A percentile compares a stretch with the other conserved stretches of the same genome.
phyloP scores from a whole-genome alignment of 1,140 invertebrate genomes.

The Eurosta solidaginis region DNA sequence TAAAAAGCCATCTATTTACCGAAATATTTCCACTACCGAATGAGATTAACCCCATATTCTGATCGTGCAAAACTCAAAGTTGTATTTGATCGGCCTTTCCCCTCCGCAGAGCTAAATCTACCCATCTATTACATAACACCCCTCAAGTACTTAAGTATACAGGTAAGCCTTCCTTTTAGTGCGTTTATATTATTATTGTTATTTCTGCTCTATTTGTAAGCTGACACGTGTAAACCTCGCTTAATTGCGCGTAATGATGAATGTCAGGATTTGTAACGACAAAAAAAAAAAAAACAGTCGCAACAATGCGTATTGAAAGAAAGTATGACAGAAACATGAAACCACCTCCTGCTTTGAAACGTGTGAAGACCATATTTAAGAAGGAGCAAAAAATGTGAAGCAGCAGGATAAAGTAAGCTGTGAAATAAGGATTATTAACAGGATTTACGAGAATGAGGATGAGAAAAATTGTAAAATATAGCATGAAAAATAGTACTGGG shows the following conservation, averaged over 20 bases:
- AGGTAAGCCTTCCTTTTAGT: too few relatives aligned
- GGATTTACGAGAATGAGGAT: background rate
- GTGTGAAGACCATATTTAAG: background rate
- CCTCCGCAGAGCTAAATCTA: too few relatives aligned
- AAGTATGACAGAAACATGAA: conserved; percentile 7
- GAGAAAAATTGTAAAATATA: background rate
- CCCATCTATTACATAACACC: too few relatives aligned
- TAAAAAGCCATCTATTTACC: too few relatives aligned
- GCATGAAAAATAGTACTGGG: background rate
- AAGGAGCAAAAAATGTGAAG: background rate
- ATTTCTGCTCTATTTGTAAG: background rate
- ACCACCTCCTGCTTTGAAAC: background rate
- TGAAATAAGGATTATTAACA: conserved; percentile 11
- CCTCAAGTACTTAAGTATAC: too few relatives aligned
- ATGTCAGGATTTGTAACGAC: conserved; percentile 27
- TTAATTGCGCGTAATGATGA: conserved; percentile 30
- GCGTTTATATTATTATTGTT: background rate
- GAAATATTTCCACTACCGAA: too few relatives aligned
- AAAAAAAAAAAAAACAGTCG: background rate
- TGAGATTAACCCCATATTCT: too few relatives aligned
- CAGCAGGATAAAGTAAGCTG: background rate
- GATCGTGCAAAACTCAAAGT: too few relatives aligned
- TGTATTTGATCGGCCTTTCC: too few relatives aligned
- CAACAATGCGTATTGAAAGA: background rate
- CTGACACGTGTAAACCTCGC: conserved; percentile 23